Evolutionary conservation across 2,888 invertebrate species (phyloP).

Genomic region (Lagria hirta): DNA sequence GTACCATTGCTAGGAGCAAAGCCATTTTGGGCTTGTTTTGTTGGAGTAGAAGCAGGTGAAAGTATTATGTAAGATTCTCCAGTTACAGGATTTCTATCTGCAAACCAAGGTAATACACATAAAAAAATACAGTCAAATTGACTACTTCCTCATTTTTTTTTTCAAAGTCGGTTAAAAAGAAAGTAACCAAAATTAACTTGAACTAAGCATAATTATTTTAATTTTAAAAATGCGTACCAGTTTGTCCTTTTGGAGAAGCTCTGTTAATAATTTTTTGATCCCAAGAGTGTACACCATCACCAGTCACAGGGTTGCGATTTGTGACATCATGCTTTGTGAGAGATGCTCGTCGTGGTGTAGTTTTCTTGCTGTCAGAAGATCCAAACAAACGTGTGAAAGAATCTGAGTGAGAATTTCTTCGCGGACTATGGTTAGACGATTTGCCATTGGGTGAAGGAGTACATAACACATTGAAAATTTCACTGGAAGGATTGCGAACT

Average conservation of each 20-base stretch:
- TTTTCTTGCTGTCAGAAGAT: slow-evolving; percentile 39
- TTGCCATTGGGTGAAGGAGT: slow-evolving; percentile 34
- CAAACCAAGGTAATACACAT: neutral
- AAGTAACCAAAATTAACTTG: neutral
- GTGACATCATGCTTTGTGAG: slow-evolving; percentile 52
- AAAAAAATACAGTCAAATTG: slow-evolving; percentile 15
- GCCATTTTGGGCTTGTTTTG: slow-evolving; percentile 45
- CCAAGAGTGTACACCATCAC: slow-evolving; percentile 52
- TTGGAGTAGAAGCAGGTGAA: slow-evolving; percentile 46
- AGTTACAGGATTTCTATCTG: slow-evolving; percentile 53
- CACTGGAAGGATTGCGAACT: slow-evolving; percentile 52
- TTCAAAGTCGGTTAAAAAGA: too few relatives aligned
- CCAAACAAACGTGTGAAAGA: slow-evolving; percentile 53
- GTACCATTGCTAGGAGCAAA: slow-evolving; percentile 41
- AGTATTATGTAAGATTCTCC: slow-evolving; percentile 50
- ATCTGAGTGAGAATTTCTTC: slow-evolving; percentile 46
- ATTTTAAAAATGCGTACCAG: slow-evolving; percentile 39
- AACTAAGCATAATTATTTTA: neutral
- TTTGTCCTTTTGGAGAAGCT: slow-evolving; percentile 45
- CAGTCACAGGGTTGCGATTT: slow-evolving; percentile 53
- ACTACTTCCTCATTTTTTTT: neutral
- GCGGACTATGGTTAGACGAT: slow-evolving; percentile 40
- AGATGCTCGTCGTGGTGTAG: slow-evolving; percentile 48
- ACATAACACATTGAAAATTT: slow-evolving; percentile 51
- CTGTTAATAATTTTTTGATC: slow-evolving; percentile 45